These are phyloP conservation scores for Brachyhypopomus occidentalis DNA, from an alignment of 2,113 vertebrate species.

Conservation along the genomic window DNA sequence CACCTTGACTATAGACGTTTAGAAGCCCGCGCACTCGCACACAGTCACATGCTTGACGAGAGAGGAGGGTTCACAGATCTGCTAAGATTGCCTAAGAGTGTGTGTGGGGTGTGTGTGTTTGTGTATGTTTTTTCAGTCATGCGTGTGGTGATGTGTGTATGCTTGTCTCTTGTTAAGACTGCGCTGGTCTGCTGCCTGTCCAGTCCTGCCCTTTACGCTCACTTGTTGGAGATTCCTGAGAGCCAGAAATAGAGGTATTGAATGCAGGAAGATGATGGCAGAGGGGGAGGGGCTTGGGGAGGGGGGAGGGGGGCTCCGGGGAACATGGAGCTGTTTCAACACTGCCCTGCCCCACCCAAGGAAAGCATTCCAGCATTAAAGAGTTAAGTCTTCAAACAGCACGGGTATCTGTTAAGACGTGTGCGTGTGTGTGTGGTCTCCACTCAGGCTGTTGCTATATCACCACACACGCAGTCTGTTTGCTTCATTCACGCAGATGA, in stretches of 20 bases:
- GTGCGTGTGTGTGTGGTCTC: background rate
- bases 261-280: slow-evolving; percentile 72
- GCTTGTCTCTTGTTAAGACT: background rate
- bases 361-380: slow-evolving; percentile 82
- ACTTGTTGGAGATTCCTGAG: slow-evolving; percentile 63
- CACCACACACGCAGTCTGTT: too few relatives aligned
- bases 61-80: too few relatives aligned
- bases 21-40: too few relatives aligned
- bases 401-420: slow-evolving; percentile 60
- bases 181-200: slow-evolving; percentile 52
- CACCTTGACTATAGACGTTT: too few relatives aligned
- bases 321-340: slow-evolving; percentile 67
- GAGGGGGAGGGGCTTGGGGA: slow-evolving; percentile 45
- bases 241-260: slow-evolving; percentile 76
- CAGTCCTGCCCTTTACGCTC: slow-evolving; percentile 67
- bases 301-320: slow-evolving; percentile 39
- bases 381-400: slow-evolving; percentile 77
- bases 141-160: background rate
- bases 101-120: slow-evolving; percentile 10
- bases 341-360: slow-evolving; percentile 75
- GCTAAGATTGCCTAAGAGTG: background rate
- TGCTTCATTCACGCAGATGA: too few relatives aligned
- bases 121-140: slow-evolving; percentile 18
- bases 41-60: background rate
- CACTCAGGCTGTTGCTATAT: too few relatives aligned